These are phyloP conservation scores for Herpetotheres cachinnans DNA, from an alignment of 2,113 vertebrate species.

Conservation along the genomic window DNA sequence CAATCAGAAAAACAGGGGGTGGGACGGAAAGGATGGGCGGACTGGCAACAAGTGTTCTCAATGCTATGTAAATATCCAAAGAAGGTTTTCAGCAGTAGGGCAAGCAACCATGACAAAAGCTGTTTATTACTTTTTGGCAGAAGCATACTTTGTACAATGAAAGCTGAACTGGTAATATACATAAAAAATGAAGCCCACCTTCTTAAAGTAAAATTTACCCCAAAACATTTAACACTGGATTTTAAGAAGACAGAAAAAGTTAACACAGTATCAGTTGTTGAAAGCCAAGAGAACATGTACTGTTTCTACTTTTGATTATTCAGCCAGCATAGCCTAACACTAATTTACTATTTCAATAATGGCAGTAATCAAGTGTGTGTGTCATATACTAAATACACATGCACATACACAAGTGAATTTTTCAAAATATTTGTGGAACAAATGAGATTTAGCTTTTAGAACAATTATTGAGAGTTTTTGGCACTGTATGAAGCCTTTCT, in stretches of 20 bases:
- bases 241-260: not conserved
- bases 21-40: too few relatives aligned
- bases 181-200: not conserved
- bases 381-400: not conserved
- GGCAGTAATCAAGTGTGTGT: not conserved
- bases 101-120: not conserved
- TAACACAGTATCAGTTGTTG: not conserved
- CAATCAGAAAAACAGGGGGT: accelerated
- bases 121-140: not conserved
- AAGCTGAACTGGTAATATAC: not conserved
- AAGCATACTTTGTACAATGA: not conserved
- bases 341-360: not conserved
- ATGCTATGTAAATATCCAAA: not conserved
- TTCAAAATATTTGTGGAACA: not conserved
- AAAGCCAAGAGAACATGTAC: not conserved
- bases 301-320: not conserved
- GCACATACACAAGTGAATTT: not conserved
- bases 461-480: not conserved
- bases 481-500: not conserved
- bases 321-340: not conserved
- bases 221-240: not conserved
- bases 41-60: not conserved
- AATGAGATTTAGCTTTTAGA: not conserved
- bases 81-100: not conserved
- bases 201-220: not conserved